A percentile compares a stretch with the other conserved stretches of the same genome.
phyloP scores from a whole-genome alignment of 2,888 invertebrate genomes.

The Tyria jacobaeae region DNA sequence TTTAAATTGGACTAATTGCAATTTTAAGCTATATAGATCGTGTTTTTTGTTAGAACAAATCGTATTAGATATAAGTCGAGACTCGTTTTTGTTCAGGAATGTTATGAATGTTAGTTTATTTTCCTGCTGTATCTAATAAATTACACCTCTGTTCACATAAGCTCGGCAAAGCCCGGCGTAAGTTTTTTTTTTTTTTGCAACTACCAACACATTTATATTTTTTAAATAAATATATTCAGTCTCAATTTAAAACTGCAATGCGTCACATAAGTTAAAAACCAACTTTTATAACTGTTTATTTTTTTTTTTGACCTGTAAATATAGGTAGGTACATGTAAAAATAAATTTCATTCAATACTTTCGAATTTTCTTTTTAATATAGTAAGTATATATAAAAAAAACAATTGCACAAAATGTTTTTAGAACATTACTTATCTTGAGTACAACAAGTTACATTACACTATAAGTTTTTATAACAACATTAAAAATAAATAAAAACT shows the following conservation, averaged over 20 bases:
- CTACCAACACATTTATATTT: not conserved
- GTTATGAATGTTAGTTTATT: no score
- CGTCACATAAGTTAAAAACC: not conserved
- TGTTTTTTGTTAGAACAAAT: not conserved
- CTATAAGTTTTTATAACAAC: slow-evolving; percentile 26
- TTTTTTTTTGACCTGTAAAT: slow-evolving; percentile 6
- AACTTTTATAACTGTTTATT: not conserved
- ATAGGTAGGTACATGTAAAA: not conserved
- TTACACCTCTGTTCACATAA: no score
- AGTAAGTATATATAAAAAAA: slow-evolving; percentile 1
- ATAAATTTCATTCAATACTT: not conserved
- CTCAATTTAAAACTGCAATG: not conserved
- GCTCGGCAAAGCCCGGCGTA: no score
- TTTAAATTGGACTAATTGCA: not conserved
- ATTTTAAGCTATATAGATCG: not conserved
- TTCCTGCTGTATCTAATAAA: no score
- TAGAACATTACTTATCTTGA: slow-evolving; percentile 34
- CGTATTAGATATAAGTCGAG: not conserved
- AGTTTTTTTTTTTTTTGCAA: not conserved
- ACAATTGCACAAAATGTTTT: slow-evolving; percentile 25
- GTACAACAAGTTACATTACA: slow-evolving; percentile 35
- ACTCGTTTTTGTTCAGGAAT: not conserved
- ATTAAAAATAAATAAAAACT: slow-evolving; percentile 28
- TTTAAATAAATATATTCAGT: not conserved
- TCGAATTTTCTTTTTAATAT: slow-evolving; percentile 1